Conservation (phyloP, 2,888 invertebrate genomes). For the Gortyna flavago region DNA sequence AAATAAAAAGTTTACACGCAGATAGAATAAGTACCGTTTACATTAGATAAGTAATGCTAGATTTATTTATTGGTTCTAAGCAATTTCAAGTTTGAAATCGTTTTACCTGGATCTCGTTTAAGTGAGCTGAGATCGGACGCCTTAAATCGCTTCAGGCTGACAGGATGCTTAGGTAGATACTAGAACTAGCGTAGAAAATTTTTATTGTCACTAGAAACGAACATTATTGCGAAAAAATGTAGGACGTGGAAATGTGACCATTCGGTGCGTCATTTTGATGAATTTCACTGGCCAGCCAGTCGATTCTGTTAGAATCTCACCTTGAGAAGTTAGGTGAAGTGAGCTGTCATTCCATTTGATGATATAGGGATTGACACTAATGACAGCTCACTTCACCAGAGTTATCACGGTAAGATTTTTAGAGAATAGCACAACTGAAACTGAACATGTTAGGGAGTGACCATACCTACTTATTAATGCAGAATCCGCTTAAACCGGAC, state of each 20-base stretch:
- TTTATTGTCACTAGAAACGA: background rate
- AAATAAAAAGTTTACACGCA: too few relatives aligned
- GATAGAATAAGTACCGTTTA: background rate
- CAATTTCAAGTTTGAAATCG: slow-evolving; percentile 37
- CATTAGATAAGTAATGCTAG: background rate
- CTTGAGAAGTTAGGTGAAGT: too few relatives aligned
- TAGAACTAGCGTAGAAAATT: slow-evolving; percentile 1
- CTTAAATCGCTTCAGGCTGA: slow-evolving; percentile 4
- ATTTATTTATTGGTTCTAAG: slow-evolving; percentile 6
- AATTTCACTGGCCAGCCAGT: background rate
- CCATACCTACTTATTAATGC: too few relatives aligned
- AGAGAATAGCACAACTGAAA: too few relatives aligned
- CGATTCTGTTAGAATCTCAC: too few relatives aligned
- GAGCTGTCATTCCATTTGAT: too few relatives aligned
- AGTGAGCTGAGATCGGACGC: slow-evolving; percentile 16
- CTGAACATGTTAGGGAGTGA: too few relatives aligned
- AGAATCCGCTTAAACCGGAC: too few relatives aligned
- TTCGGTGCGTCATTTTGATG: background rate
- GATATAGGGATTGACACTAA: too few relatives aligned
- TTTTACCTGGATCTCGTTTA: slow-evolving; percentile 12
- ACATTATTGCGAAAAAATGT: background rate
- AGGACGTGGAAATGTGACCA: background rate
- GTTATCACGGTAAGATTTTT: too few relatives aligned
- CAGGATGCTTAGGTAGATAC: background rate
- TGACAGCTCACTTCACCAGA: too few relatives aligned